Evolutionary conservation across 1,140 invertebrate species (phyloP).

Genomic region (Drosophila equinoxialis): DNA sequence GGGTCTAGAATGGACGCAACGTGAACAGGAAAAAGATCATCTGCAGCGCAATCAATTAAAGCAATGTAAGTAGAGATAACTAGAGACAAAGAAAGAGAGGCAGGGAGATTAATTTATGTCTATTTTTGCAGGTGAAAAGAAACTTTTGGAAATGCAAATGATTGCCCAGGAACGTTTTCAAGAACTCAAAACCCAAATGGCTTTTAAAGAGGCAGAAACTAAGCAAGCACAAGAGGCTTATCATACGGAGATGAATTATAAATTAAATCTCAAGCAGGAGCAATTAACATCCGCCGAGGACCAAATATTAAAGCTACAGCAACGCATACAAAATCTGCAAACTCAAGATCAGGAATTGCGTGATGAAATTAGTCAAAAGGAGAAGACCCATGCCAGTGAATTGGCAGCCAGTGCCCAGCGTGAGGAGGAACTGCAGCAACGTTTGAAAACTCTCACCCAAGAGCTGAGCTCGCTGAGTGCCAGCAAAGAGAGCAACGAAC

Average conservation of each 20-base stretch:
- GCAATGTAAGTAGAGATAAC: conserved; percentile 52
- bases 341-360: conserved; percentile 68
- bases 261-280: conserved; percentile 61
- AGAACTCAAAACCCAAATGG: conserved; percentile 64
- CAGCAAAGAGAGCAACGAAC: conserved; percentile 58
- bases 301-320: conserved; percentile 68
- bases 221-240: conserved; percentile 64
- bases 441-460: conserved; percentile 59
- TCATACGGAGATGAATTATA: conserved; percentile 55
- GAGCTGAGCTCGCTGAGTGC: conserved; percentile 59
- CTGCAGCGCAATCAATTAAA: conserved; percentile 67
- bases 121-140: conserved; percentile 56
- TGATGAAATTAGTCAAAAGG: conserved; percentile 61
- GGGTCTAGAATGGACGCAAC: conserved; percentile 70
- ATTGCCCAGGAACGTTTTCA: conserved; percentile 66
- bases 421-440: conserved; percentile 73
- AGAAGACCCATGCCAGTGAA: conserved; percentile 56
- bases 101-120: too few relatives aligned
- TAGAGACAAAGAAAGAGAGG: too few relatives aligned
- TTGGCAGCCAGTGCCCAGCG: conserved; percentile 58
- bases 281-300: conserved; percentile 54
- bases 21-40: conserved; percentile 63
- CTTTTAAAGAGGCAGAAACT: conserved; percentile 57
- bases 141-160: conserved; percentile 64
- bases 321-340: conserved; percentile 63